These are phyloP conservation scores for Tribolium castaneum DNA, from an alignment of 1,140 invertebrate genomes.

Conservation along the genomic window DNA sequence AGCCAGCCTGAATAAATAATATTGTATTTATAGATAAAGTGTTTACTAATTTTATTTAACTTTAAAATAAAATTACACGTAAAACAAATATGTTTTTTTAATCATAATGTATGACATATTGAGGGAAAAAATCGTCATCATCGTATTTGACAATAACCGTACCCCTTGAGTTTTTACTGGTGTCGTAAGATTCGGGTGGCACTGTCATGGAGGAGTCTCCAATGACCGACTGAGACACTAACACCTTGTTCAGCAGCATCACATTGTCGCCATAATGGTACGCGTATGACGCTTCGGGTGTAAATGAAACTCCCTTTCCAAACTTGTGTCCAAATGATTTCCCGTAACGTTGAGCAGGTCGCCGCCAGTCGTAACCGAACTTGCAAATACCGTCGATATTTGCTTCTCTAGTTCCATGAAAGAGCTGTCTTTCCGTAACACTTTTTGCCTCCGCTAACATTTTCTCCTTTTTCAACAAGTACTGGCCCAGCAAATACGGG, in stretches of 20 bases:
- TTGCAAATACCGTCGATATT: conserved; percentile 32
- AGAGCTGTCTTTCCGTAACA: background rate
- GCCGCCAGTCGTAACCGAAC: conserved; percentile 40
- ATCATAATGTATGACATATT: conserved; percentile 44
- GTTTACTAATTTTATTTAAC: conserved; percentile 13
- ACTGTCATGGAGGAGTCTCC: conserved; percentile 34
- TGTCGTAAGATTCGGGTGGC: conserved; percentile 42
- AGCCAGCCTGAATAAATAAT: conserved; percentile 8
- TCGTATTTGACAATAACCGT: conserved; percentile 53
- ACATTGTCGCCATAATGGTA: conserved; percentile 45
- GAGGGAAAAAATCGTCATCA: conserved; percentile 49
- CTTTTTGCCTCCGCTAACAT: background rate
- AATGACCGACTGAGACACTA: conserved; percentile 25
- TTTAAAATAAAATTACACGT: too few relatives aligned
- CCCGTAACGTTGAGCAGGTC: background rate
- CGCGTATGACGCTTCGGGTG: conserved; percentile 43
- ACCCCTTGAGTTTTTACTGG: conserved; percentile 41
- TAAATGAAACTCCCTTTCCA: conserved; percentile 51
- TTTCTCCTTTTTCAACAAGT: conserved; percentile 10
- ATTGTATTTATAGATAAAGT: conserved; percentile 24
- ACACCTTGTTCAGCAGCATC: conserved; percentile 47
- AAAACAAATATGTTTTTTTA: too few relatives aligned
- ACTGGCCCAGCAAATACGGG: background rate
- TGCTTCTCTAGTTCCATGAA: conserved; percentile 16
- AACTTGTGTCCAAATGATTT: conserved; percentile 44